Conservation (phyloP, 1,140 invertebrate species). For the Globodera ellingtonae region DNA sequence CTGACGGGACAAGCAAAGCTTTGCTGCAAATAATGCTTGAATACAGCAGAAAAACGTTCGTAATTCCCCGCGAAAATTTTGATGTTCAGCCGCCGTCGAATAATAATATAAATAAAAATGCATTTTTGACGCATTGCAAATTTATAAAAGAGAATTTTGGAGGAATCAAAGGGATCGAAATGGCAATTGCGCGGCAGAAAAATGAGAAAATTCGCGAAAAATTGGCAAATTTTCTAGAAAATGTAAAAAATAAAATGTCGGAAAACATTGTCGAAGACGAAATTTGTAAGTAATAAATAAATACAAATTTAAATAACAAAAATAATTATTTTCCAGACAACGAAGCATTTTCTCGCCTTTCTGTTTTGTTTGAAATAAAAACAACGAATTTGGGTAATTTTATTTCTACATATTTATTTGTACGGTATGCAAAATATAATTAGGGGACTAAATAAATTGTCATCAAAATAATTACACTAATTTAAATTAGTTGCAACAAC, state of each 20-base stretch:
- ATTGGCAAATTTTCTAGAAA: not conserved
- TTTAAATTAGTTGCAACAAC: not conserved
- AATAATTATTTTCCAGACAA: not conserved
- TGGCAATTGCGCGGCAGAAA: not conserved
- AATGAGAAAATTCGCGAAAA: not conserved
- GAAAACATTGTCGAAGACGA: not conserved
- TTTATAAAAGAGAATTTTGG: not conserved
- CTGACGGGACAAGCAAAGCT: not conserved
- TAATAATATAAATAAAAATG: not conserved
- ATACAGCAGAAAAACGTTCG: not conserved
- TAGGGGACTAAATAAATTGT: too few relatives aligned
- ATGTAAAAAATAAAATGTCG: not conserved
- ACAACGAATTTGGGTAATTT: not conserved
- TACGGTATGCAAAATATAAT: too few relatives aligned
- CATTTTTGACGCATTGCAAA: not conserved
- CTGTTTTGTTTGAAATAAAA: not conserved
- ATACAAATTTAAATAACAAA: not conserved
- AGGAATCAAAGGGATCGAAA: not conserved
- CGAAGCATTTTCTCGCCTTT: not conserved
- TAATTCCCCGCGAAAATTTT: not conserved
- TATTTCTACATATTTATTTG: too few relatives aligned
- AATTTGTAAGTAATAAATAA: not conserved
- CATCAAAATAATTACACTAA: not conserved
- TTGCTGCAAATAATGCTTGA: not conserved
- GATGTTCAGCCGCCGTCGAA: not conserved